phyloP scores from a whole-genome alignment of 2,113 vertebrate species.

The Excalfactoria chinensis region DNA sequence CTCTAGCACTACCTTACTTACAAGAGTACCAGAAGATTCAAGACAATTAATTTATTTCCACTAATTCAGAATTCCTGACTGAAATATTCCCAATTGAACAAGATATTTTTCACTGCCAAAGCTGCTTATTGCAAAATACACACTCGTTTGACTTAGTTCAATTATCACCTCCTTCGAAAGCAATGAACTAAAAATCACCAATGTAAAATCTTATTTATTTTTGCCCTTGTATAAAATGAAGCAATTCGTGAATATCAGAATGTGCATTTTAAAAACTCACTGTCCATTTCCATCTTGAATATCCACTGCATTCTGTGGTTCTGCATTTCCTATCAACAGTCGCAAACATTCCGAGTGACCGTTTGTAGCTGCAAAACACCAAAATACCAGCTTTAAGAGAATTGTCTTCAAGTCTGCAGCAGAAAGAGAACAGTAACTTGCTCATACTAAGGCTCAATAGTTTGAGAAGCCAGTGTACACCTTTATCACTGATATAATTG shows the following conservation, averaged over 20 bases:
- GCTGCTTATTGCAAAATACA: not conserved
- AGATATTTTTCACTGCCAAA: not conserved
- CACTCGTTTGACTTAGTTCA: not conserved
- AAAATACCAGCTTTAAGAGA: not conserved
- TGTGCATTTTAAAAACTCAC: constrained; percentile 80
- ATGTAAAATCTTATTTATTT: not conserved
- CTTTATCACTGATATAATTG: not conserved
- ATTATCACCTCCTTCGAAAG: not conserved
- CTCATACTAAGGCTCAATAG: not conserved
- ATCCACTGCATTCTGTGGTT: constrained; percentile 92
- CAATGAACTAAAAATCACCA: not conserved
- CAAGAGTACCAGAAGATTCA: not conserved
- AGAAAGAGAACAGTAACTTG: not conserved
- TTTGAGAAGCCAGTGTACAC: not conserved
- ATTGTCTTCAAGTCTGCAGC: not conserved
- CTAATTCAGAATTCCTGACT: not conserved
- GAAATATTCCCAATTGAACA: not conserved
- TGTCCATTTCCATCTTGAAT: constrained; percentile 97
- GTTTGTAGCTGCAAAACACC: constrained; percentile 87
- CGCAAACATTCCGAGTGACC: constrained; percentile 97
- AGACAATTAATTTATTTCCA: not conserved
- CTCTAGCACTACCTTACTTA: not conserved
- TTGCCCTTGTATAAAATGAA: not conserved
- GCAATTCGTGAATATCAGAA: not conserved
- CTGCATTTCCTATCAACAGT: constrained; percentile 94